Conservation (phyloP, 2,888 invertebrate species). For the Thumatha senex region DNA sequence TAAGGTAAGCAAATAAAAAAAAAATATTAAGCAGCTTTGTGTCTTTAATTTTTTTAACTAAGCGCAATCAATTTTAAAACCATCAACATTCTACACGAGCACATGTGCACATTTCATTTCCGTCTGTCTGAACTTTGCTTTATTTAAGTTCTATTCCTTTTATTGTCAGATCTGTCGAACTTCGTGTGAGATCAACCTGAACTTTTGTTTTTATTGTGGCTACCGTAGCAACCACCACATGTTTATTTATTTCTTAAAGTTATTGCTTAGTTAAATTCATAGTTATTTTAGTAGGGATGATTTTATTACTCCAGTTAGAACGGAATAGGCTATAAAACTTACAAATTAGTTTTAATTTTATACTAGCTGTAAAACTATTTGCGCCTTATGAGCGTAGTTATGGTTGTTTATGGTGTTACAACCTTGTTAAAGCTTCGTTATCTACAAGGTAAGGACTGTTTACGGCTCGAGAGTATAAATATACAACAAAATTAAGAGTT, state of each 20-base stretch:
- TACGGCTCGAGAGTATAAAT: too few relatives aligned
- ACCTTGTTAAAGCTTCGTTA: background rate
- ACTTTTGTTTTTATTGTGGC: conserved; percentile 50
- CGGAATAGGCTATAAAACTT: conserved; percentile 13
- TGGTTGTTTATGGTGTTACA: background rate
- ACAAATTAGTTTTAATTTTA: conserved; percentile 15
- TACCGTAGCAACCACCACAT: conserved; percentile 43
- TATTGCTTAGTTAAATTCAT: conserved; percentile 27
- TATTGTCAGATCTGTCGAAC: conserved; percentile 56
- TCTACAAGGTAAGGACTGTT: too few relatives aligned
- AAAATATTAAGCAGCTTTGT: too few relatives aligned
- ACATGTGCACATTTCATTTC: conserved; percentile 38
- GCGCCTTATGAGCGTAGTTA: conserved; percentile 2
- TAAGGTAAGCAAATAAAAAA: too few relatives aligned
- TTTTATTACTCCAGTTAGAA: conserved; percentile 24
- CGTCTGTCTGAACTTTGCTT: conserved; percentile 35
- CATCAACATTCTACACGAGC: conserved; percentile 36
- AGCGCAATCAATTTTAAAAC: conserved; percentile 26
- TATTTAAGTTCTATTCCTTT: conserved; percentile 54
- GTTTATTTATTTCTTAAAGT: conserved; percentile 45
- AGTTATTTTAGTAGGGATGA: conserved; percentile 27
- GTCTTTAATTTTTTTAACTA: conserved; percentile 18
- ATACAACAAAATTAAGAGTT: too few relatives aligned
- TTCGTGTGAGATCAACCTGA: conserved; percentile 60
- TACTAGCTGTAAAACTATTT: conserved; percentile 18